Evolutionary conservation across 1,140 invertebrate species (phyloP).

Genomic region (Planococcus citri): DNA sequence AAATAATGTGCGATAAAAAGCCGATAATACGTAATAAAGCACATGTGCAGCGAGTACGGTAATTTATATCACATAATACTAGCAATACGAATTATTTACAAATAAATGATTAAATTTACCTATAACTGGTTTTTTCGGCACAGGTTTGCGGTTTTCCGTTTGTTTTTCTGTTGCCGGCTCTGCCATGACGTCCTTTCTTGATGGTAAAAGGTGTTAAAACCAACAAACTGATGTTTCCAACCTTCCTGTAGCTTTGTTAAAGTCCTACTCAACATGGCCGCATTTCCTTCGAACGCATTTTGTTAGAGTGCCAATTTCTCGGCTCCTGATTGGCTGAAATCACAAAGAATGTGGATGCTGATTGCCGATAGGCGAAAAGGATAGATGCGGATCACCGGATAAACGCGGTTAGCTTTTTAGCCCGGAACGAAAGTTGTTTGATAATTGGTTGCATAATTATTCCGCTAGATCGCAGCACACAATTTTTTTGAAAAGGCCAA

Average conservation of each 20-base stretch:
- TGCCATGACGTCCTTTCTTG: constrained; percentile 17
- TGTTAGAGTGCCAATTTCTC: neutral
- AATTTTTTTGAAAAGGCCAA: no score
- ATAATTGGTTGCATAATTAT: no score
- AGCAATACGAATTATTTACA: neutral
- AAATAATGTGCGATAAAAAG: no score
- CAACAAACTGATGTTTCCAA: constrained; percentile 17
- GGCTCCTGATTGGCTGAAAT: neutral
- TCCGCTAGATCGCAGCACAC: no score
- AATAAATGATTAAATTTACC: neutral
- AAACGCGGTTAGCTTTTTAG: no score
- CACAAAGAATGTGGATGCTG: neutral
- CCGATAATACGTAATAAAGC: neutral
- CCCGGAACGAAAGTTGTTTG: no score
- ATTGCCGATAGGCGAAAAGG: no score
- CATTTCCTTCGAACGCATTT: neutral
- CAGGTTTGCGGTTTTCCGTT: constrained; percentile 12
- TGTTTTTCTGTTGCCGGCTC: constrained; percentile 16
- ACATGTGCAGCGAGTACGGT: neutral
- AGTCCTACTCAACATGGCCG: constrained; percentile 19
- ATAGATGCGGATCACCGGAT: no score
- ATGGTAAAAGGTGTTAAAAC: constrained; percentile 18
- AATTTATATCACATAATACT: neutral
- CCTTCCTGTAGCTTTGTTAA: constrained; percentile 17
- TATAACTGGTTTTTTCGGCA: neutral